A percentile compares a stretch with the other conserved stretches of the same genome.
These are phyloP conservation scores for Microctenopoma steveboyesi DNA, from an alignment of 2,797 vertebrate species.

Conservation along the genomic window DNA sequence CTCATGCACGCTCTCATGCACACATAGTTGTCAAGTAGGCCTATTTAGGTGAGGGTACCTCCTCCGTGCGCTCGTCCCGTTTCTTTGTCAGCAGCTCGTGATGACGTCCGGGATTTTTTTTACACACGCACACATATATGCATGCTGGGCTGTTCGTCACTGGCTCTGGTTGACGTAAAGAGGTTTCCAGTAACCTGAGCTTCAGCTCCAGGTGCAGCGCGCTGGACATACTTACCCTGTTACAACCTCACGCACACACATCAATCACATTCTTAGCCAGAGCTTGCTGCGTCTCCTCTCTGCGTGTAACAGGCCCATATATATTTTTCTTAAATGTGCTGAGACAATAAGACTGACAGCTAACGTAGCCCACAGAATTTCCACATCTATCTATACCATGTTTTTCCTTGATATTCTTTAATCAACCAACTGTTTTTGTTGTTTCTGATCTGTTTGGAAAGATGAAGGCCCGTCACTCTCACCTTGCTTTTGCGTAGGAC, in stretches of 20 bases:
- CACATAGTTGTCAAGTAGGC: conserved; percentile 13
- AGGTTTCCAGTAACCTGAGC: conserved; percentile 67
- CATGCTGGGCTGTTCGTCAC: conserved; percentile 48
- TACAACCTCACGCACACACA: conserved; percentile 30
- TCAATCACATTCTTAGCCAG: conserved; percentile 19
- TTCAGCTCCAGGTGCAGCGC: conserved; percentile 62
- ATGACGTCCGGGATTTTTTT: conserved; percentile 29
- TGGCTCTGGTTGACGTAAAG: conserved; percentile 54
- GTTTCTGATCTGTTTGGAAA: conserved; percentile 8
- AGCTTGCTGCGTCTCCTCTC: conserved; percentile 1
- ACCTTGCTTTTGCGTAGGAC: conserved; percentile 18
- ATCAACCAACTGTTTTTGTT: conserved; percentile 1
- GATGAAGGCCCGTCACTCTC: conserved; percentile 41
- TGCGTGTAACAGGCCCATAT: conserved; percentile 13
- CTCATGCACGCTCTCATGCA: conserved; percentile 2
- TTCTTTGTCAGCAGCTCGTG: conserved; percentile 38
- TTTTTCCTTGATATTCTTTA: not conserved
- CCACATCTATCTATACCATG: conserved; percentile 4
- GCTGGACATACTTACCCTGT: conserved; percentile 62
- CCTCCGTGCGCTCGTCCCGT: not conserved
- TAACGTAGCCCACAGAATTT: conserved; percentile 9
- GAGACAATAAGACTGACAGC: conserved; percentile 35
- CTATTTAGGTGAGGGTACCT: conserved; percentile 22
- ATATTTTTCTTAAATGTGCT: not conserved
- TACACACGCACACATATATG: conserved; percentile 6